phyloP scores from a whole-genome alignment of 1,140 invertebrate genomes.

The Aphelinus atriplicis region DNA sequence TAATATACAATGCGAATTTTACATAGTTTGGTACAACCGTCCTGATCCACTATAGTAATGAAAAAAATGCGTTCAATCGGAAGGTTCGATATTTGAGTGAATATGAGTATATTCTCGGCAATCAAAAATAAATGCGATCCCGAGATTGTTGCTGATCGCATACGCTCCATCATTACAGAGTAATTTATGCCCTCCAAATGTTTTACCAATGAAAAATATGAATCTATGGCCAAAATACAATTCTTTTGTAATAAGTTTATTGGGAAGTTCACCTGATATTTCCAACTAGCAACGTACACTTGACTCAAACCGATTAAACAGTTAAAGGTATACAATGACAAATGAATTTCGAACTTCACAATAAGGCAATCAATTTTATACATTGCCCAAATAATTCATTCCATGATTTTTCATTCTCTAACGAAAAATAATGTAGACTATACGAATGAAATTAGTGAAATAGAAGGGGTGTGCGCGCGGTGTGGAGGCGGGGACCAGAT shows the following conservation, averaged over 20 bases:
- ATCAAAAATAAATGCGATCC: not conserved
- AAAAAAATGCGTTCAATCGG: slow-evolving; percentile 1
- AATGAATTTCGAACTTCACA: too few relatives aligned
- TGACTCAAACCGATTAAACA: too few relatives aligned
- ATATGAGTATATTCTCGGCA: slow-evolving; percentile 5
- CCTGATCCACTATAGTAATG: slow-evolving; percentile 18
- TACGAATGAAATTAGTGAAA: too few relatives aligned
- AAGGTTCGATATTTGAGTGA: slow-evolving; percentile 36
- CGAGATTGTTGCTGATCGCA: slow-evolving; percentile 32
- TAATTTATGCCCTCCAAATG: slow-evolving; percentile 43
- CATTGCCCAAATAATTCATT: too few relatives aligned
- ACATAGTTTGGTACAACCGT: not conserved
- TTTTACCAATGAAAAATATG: not conserved
- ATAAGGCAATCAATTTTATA: too few relatives aligned
- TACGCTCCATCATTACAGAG: slow-evolving; percentile 45
- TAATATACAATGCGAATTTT: slow-evolving; percentile 12
- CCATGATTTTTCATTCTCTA: too few relatives aligned
- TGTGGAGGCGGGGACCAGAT: slow-evolving; percentile 60
- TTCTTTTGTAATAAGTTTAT: too few relatives aligned
- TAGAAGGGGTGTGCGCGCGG: slow-evolving; percentile 42
- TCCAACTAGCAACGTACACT: not conserved
- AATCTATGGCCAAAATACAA: too few relatives aligned
- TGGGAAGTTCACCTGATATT: not conserved
- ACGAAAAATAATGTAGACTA: too few relatives aligned
- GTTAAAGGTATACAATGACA: too few relatives aligned